Conservation (phyloP, 2,797 vertebrate genomes). For the Eulemur mongoz region DNA sequence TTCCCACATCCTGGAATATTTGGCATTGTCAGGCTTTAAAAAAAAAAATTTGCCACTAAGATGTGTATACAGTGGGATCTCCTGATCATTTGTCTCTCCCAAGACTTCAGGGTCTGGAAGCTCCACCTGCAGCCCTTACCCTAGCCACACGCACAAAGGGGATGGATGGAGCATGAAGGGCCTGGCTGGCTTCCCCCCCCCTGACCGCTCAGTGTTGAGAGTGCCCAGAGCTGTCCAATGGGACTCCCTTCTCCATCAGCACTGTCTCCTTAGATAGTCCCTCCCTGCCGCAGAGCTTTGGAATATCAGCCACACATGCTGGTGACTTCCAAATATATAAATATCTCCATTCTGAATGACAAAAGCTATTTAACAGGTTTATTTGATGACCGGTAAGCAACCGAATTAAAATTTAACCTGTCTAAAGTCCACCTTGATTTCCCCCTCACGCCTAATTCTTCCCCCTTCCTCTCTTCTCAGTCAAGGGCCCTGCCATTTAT, state of each 20-base stretch:
- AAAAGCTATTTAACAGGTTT: neutral
- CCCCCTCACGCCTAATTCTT: neutral
- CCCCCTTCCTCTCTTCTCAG: neutral
- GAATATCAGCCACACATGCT: neutral
- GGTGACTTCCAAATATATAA: neutral
- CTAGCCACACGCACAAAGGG: neutral
- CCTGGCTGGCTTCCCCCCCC: neutral
- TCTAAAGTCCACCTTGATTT: neutral
- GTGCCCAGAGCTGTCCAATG: neutral
- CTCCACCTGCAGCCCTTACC: neutral
- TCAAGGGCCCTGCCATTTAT: neutral
- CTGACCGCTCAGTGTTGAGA: neutral
- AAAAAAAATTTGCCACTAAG: neutral
- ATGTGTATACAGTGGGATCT: neutral
- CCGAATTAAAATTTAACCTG: constrained; percentile 13
- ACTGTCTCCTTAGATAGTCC: neutral
- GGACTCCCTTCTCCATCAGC: neutral
- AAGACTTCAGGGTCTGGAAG: neutral
- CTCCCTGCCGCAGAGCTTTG: neutral
- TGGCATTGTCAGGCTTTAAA: neutral
- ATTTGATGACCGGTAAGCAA: neutral
- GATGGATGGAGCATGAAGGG: neutral
- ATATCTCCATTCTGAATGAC: neutral
- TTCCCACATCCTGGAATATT: neutral
- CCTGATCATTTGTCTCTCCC: neutral